A percentile compares a stretch with the other conserved stretches of the same genome.
Evolutionary conservation across 1,140 invertebrate species (phyloP).

Genomic region (Parapsyche elsis): DNA sequence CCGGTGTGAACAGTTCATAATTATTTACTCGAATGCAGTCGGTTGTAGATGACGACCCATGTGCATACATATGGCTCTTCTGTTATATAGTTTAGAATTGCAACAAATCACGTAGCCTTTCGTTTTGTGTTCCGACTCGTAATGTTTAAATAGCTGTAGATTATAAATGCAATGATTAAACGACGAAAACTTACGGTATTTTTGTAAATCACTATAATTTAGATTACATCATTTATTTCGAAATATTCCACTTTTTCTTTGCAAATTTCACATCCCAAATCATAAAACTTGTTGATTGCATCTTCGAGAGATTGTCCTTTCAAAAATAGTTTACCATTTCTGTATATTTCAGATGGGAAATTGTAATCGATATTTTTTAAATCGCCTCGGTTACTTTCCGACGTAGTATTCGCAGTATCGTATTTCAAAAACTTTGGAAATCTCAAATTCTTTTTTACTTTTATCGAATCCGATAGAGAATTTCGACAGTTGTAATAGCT

Average conservation of each 20-base stretch:
- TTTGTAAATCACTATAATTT: neutral
- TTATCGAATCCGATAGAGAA: neutral
- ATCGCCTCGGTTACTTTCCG: neutral
- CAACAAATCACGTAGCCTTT: conserved; percentile 32
- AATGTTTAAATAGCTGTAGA: conserved; percentile 31
- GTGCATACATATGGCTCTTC: neutral
- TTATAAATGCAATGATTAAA: neutral
- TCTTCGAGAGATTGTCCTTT: conserved; percentile 25
- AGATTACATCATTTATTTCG: conserved; percentile 1
- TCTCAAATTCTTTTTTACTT: neutral
- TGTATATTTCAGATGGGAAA: conserved; percentile 31
- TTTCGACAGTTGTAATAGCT: neutral
- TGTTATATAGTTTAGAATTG: conserved; percentile 6
- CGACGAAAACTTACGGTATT: neutral
- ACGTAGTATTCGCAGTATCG: neutral
- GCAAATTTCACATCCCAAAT: conserved; percentile 39
- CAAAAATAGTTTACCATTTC: conserved; percentile 41
- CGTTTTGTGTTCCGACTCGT: neutral
- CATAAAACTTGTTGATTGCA: conserved; percentile 39
- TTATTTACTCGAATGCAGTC: neutral
- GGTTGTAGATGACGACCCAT: conserved; percentile 23
- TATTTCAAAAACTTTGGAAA: neutral
- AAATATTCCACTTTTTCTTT: conserved; percentile 18
- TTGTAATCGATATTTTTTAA: neutral
- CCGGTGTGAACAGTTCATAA: neutral